phyloP scores from a whole-genome alignment of 2,113 vertebrate species.

The Hassar affinis region DNA sequence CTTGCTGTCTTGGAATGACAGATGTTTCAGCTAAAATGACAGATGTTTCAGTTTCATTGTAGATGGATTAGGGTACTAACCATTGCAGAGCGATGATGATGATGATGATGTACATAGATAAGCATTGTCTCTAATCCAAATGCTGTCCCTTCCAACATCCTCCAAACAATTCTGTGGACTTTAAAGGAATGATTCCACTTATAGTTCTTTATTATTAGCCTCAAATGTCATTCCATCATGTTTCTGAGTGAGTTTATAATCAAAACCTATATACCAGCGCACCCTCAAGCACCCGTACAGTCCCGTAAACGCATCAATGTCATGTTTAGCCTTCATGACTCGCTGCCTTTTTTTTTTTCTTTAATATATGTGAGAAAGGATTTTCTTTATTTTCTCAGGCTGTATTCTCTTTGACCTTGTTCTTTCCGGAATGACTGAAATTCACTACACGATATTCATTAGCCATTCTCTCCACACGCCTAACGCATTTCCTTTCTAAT shows the following conservation, averaged over 20 bases:
- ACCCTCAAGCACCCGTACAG: background rate
- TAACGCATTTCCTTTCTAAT: slow-evolving; percentile 46
- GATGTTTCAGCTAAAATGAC: too few relatives aligned
- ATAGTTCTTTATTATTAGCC: background rate
- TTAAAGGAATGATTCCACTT: background rate
- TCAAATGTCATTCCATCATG: background rate
- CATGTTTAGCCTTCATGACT: background rate
- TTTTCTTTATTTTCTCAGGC: background rate
- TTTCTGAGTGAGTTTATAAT: background rate
- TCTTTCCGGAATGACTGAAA: background rate
- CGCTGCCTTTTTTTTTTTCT: background rate
- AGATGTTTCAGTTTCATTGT: too few relatives aligned
- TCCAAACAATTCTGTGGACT: background rate
- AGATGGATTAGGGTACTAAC: too few relatives aligned
- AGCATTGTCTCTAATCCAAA: background rate
- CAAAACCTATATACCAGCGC: too few relatives aligned
- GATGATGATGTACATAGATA: too few relatives aligned
- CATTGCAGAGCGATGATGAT: too few relatives aligned
- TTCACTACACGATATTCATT: background rate
- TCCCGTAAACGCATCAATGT: background rate
- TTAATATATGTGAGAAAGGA: background rate
- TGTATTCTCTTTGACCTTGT: background rate
- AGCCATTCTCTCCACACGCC: background rate
- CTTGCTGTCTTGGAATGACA: too few relatives aligned
- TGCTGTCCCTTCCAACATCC: background rate